Evolutionary conservation across 2,888 invertebrate species (phyloP).

Genomic region (Brachyopa scutellaris): DNA sequence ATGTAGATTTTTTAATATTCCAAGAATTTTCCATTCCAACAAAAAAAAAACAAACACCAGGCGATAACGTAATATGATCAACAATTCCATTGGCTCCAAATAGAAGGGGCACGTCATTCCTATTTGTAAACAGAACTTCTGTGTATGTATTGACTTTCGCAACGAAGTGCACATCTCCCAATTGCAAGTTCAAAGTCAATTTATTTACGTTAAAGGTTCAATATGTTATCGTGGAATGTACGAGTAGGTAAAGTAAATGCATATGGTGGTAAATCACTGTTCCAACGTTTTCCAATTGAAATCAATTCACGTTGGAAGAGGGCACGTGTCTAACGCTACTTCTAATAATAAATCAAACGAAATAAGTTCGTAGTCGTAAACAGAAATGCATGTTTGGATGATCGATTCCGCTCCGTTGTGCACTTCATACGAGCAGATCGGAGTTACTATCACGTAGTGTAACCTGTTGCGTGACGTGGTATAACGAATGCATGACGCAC

Average conservation of each 20-base stretch:
- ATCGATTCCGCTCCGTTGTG: constrained; percentile 3
- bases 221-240: constrained; percentile 50
- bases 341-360: constrained; percentile 7
- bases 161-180: constrained; percentile 27
- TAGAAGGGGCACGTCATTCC: constrained; percentile 53
- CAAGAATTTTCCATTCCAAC: neutral
- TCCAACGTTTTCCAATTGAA: constrained; percentile 46
- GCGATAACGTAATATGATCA: constrained; percentile 37
- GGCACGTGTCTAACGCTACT: constrained; percentile 34
- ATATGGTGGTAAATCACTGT: constrained; percentile 40
- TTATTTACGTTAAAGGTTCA: constrained; percentile 58
- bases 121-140: neutral
- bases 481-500: neutral
- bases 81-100: constrained; percentile 37
- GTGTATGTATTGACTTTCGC: constrained; percentile 28
- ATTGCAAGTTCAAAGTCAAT: constrained; percentile 28
- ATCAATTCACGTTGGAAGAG: constrained; percentile 42
- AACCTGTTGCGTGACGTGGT: neutral
- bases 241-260: no score
- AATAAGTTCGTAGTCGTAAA: constrained; percentile 1
- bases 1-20: no score
- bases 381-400: neutral
- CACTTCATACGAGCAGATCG: neutral
- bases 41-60: constrained; percentile 17
- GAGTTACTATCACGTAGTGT: neutral